Conservation (phyloP, 2,888 invertebrate genomes). For the Tetranychus piercei region DNA sequence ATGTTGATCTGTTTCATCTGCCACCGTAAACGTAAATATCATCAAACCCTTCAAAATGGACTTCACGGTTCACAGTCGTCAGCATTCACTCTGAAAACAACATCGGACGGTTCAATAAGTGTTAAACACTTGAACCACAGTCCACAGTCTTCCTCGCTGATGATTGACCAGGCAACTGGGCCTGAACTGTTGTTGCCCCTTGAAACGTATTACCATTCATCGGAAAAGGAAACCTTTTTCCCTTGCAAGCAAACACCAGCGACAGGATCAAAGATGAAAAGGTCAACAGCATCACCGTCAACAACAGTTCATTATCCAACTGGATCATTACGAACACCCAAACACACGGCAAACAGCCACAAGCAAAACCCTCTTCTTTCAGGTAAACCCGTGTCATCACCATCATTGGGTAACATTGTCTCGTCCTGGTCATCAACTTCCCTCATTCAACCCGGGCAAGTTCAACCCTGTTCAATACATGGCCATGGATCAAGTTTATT, state of each 20-base stretch:
- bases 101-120: neutral
- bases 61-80: neutral
- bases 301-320: neutral
- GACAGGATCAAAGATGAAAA: no score
- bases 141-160: neutral
- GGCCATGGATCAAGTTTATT: slow-evolving; percentile 6
- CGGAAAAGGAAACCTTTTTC: neutral
- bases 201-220: neutral
- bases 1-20: neutral
- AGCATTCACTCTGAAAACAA: neutral
- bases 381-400: neutral
- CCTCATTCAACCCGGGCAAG: neutral
- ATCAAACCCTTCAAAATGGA: neutral
- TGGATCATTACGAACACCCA: neutral
- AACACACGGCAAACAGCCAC: neutral
- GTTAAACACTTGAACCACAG: neutral
- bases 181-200: neutral
- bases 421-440: neutral
- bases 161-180: no score
- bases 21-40: neutral
- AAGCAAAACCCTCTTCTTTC: neutral
- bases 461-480: slow-evolving; percentile 15
- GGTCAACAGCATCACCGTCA: no score
- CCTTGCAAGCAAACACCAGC: no score
- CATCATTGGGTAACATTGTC: neutral